Evolutionary conservation across 2,797 vertebrate genomes (phyloP), one percentile per base, ranked within the genome.

Genomic region (Malurus splendens): DNA sequence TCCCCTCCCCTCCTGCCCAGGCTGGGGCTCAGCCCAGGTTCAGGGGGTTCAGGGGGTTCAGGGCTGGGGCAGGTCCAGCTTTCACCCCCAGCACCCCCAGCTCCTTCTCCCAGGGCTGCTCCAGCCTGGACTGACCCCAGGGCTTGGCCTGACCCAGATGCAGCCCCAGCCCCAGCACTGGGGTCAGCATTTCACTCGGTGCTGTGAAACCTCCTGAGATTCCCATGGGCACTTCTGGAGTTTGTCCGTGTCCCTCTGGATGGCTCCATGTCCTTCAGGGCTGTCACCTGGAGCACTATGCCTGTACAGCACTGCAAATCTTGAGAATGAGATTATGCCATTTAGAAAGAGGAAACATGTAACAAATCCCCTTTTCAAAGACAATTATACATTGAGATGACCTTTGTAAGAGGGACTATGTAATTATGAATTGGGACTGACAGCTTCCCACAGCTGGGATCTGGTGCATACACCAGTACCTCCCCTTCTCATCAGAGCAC

Each of bases 41-140:
- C 36, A 36, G 36, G 36, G 36, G 36, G 36, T 36, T 36, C 36
- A 36, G 18, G 75, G 39, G 25, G 19, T 4, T 48, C 76, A 13
- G 76, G 36, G 38, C 1, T 67, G 64, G 76, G 76, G 54, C 76
- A 44, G 76, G 2, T 22, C 27, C 55, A 51, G 45, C 38, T 68
- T 38, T 51, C 55, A 42, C 14, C 45, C 54, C 16, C 45, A 36
- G 54, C 64, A 51, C 13, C 38, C 62, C 45, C n/a, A 59, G 3
- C 1, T 18, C 38, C 38, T 59, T 67, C 45, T 51, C 8, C 44
- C 55, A 44, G 55, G 38, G 47, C 64, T 68, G 55, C 45, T 79
- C 36, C 55, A 11, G 12, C n/a, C n/a, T 80, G 65, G 38, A n/a
- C 1, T n/a, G n/a, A 51, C 0, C 55, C n/a, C 0, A 0, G 45